These are phyloP conservation scores for Tenthredo distinguenda DNA, from an alignment of 2,888 invertebrate genomes.

Conservation along the genomic window DNA sequence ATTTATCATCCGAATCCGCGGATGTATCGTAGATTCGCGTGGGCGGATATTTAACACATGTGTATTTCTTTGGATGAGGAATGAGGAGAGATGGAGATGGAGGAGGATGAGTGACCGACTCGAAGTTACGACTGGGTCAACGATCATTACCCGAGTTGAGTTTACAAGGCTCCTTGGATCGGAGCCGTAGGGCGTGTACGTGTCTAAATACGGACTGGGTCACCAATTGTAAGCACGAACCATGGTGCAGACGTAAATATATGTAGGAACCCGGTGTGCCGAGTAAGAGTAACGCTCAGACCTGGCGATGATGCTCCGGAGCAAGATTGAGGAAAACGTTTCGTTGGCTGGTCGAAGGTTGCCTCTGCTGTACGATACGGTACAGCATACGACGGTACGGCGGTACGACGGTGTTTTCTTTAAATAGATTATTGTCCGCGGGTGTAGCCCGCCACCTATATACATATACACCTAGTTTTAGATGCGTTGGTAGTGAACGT, in stretches of 20 bases:
- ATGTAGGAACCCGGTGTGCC: not conserved
- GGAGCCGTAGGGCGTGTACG: conserved; percentile 37
- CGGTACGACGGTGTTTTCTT: conserved; percentile 4
- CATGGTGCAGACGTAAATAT: conserved; percentile 5
- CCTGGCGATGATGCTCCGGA: not conserved
- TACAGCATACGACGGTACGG: not conserved
- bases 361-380: not conserved
- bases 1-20: not conserved
- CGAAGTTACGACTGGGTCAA: conserved; percentile 43
- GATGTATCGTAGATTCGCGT: not conserved
- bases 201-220: conserved; percentile 50
- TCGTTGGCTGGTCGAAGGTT: conserved; percentile 12
- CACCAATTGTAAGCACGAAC: conserved; percentile 36
- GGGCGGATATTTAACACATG: not conserved
- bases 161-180: not conserved
- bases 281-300: not conserved
- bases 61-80: not conserved
- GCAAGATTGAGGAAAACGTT: not conserved
- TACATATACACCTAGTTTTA: not conserved
- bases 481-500: not conserved
- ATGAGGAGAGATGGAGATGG: not conserved
- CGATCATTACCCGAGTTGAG: conserved; percentile 19
- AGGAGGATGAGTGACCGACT: conserved; percentile 7
- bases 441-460: not conserved
- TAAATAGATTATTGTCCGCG: conserved; percentile 34